These are phyloP conservation scores for sheep (Ovis aries) DNA, from an alignment of 2,113 vertebrate genomes.

Conservation along the genomic window ARS-UI_Ramb_v3.0 NC_056067.1:63865501-63866000, in stretches of 20 bases:
- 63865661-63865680: constrained; percentile 70
- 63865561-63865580: constrained; percentile 63
- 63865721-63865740: constrained; percentile 68
- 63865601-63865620: constrained; percentile 66
- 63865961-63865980: constrained; percentile 88
- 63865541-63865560: constrained; percentile 71
- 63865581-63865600: constrained; percentile 48
- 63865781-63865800: constrained; percentile 74
- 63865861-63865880: constrained; percentile 84
- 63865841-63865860: constrained; percentile 67
- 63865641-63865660: constrained; percentile 54
- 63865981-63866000: constrained; percentile 87
- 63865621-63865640: constrained; percentile 61
- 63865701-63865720: constrained; percentile 60
- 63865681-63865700: constrained; percentile 70
- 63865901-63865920: constrained; percentile 90
- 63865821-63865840: constrained; percentile 43
- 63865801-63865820: constrained; percentile 66
- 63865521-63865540: constrained; percentile 65
- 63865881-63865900: constrained; percentile 87
- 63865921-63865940: constrained; percentile 90
- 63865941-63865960: constrained; percentile 87
- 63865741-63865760: constrained; percentile 81
- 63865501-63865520: constrained; percentile 54
- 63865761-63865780: constrained; percentile 67